Percentiles rank a stretch among this genome's conserved stretches.
Evolutionary conservation across 2,797 vertebrate genomes (phyloP).

Genomic region (Pangasius sanitwongsei): DNA sequence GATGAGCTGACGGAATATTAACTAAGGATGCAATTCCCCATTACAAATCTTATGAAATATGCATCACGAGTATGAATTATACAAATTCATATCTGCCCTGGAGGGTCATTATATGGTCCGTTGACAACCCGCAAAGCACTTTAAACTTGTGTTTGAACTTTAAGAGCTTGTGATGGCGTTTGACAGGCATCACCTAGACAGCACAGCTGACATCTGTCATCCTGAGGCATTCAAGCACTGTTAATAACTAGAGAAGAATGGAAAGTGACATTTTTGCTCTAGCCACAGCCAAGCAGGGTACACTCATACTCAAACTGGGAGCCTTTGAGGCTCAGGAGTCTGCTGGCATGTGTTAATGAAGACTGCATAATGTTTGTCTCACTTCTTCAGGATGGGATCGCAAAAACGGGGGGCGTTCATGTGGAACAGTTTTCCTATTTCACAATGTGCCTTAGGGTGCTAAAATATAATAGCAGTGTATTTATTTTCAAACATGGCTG

Average conservation of each 20-base stretch:
- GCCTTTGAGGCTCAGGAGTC: background rate
- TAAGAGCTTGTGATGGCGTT: slow-evolving; percentile 26
- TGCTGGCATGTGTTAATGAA: slow-evolving; percentile 30
- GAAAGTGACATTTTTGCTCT: slow-evolving; percentile 38
- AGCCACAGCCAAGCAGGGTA: slow-evolving; percentile 2
- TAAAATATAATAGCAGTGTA: slow-evolving; percentile 15
- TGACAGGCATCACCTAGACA: slow-evolving; percentile 28
- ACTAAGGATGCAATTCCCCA: slow-evolving; percentile 52
- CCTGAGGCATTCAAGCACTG: slow-evolving; percentile 25
- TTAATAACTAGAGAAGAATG: slow-evolving; percentile 41
- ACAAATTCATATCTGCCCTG: slow-evolving; percentile 42
- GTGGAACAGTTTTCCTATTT: slow-evolving; percentile 15
- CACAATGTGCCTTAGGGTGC: background rate
- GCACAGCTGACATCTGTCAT: slow-evolving; percentile 42
- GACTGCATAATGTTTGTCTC: slow-evolving; percentile 34
- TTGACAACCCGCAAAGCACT: slow-evolving; percentile 33
- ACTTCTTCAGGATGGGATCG: slow-evolving; percentile 13
- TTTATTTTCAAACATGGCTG: slow-evolving; percentile 16
- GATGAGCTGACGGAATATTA: slow-evolving; percentile 54
- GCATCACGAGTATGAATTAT: slow-evolving; percentile 55
- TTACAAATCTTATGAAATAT: slow-evolving; percentile 59
- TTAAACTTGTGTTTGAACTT: slow-evolving; percentile 48
- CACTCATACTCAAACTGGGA: slow-evolving; percentile 32
- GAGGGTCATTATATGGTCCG: slow-evolving; percentile 40
- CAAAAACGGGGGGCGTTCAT: background rate